Percentiles rank a stretch among this genome's conserved stretches.
These are phyloP conservation scores for Dynastes maya DNA, from an alignment of 2,888 invertebrate species.

Conservation along the genomic window DNA sequence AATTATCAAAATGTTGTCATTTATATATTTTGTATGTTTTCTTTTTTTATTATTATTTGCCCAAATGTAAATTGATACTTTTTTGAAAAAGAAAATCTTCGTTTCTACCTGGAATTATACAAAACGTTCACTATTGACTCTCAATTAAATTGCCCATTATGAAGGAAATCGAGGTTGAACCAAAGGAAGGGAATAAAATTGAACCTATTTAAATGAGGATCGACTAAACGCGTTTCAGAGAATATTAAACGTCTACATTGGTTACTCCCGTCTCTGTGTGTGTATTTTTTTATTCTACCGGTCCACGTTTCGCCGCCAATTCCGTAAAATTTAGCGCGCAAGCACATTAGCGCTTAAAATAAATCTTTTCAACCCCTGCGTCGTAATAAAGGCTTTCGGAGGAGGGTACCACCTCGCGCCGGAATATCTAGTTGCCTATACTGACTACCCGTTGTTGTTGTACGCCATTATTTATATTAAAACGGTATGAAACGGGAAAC, in stretches of 20 bases:
- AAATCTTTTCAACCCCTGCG: slow-evolving; percentile 23
- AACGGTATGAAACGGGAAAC: slow-evolving; percentile 23
- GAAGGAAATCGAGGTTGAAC: not conserved
- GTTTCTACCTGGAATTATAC: not conserved
- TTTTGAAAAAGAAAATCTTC: not conserved
- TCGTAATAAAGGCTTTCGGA: slow-evolving; percentile 9
- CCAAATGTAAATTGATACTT: too few species aligned
- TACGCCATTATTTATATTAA: slow-evolving; percentile 34
- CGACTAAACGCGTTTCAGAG: slow-evolving; percentile 10
- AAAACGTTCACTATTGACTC: slow-evolving; percentile 2
- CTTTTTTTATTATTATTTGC: too few species aligned
- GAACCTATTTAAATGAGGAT: not conserved
- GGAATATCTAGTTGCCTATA: slow-evolving; percentile 10
- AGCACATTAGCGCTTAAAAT: slow-evolving; percentile 15
- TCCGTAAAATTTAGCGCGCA: not conserved
- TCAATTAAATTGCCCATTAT: slow-evolving; percentile 21
- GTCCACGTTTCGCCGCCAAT: not conserved
- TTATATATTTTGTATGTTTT: too few species aligned
- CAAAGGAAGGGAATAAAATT: not conserved
- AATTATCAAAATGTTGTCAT: too few species aligned
- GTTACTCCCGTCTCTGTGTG: not conserved
- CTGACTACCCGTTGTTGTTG: not conserved
- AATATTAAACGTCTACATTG: slow-evolving; percentile 4
- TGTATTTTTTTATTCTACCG: not conserved
- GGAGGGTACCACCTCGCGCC: not conserved